Evolutionary conservation across 2,888 invertebrate species (phyloP), one percentile per base, ranked within the genome.

Genomic region (Thysanoteuthis rhombus): DNA sequence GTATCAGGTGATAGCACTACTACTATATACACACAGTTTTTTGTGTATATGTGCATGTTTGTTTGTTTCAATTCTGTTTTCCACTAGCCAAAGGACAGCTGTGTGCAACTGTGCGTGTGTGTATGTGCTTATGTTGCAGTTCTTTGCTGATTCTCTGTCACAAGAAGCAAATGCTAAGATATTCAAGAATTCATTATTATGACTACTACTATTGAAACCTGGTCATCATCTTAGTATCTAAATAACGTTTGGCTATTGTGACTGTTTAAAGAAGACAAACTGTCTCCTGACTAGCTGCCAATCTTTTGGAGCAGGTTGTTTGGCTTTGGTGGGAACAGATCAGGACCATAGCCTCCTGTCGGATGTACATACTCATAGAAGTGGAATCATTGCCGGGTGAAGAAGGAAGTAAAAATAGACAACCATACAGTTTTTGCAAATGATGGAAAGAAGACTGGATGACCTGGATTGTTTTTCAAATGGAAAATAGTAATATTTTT

Each of bases 331-430:
- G 75, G 75, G n/a, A 75, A 12, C n/a, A 75, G 75, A 75, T 75
- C 75, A 75, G n/a, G 75, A 75, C n/a, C n/a, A 75, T n/a, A 75
- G 75, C 75, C 12, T 75, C n/a, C 75, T n/a, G 2, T 75, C 75
- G 75, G 10, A n/a, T 75, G n/a, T 75, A 75, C 75, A 75, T 75
- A n/a, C 75, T 75, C 16, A n/a, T 75, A 47, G n/a, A 75, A n/a
- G 75, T n/a, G 75, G 75, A 75, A 75, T 90, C 90, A 36, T 32
- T 40, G 25, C 90, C 90, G 39, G 90, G 90, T 90, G 90, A 90
- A 39, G 38, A 90, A 90, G 90, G 40, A 39, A 39, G 39, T 90
- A 19, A 39, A 90, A 90, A 39, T 75, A 90, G 39, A 39, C 38
- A 90, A 32, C 28, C 90, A 32, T 75, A 75, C n/a, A n/a, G 10